Conservation (phyloP, 1,140 invertebrate genomes). For the Pseudachorutes palmiensis region DNA sequence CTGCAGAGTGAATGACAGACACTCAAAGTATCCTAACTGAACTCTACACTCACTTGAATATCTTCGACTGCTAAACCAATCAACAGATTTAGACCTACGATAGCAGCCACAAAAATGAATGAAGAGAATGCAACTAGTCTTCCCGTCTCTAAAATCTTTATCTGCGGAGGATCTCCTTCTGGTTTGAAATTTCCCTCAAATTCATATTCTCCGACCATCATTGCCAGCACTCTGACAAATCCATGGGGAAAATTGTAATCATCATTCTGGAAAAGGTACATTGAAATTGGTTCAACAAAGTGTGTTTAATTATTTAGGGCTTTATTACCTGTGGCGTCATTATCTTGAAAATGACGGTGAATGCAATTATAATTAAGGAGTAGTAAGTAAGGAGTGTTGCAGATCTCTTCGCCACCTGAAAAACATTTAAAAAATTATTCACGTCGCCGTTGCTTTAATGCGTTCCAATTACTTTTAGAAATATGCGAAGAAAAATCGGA, state of each 20-base stretch:
- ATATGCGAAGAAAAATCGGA: not conserved
- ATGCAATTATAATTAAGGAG: not conserved
- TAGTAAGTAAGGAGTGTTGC: not conserved
- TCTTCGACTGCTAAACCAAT: constrained; percentile 4
- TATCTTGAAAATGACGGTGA: not conserved
- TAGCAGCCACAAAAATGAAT: not conserved
- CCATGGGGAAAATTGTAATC: not conserved
- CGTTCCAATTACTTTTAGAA: not conserved
- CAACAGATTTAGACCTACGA: not conserved
- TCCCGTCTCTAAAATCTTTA: not conserved
- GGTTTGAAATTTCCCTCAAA: not conserved
- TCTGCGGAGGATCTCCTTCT: not conserved
- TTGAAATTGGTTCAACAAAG: not conserved
- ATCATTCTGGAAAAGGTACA: not conserved
- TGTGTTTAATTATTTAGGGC: not conserved
- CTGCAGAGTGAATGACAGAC: not conserved
- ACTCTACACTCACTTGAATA: not conserved
- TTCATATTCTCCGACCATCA: constrained; percentile 4
- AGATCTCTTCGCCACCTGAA: not conserved
- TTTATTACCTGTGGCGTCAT: not conserved
- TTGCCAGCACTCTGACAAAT: not conserved
- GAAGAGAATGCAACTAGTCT: not conserved
- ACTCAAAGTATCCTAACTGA: not conserved
- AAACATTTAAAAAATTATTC: not conserved
- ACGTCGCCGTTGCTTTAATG: not conserved